Evolutionary conservation across 2,888 invertebrate genomes (phyloP).

Genomic region (Iphiclides podalirius): DNA sequence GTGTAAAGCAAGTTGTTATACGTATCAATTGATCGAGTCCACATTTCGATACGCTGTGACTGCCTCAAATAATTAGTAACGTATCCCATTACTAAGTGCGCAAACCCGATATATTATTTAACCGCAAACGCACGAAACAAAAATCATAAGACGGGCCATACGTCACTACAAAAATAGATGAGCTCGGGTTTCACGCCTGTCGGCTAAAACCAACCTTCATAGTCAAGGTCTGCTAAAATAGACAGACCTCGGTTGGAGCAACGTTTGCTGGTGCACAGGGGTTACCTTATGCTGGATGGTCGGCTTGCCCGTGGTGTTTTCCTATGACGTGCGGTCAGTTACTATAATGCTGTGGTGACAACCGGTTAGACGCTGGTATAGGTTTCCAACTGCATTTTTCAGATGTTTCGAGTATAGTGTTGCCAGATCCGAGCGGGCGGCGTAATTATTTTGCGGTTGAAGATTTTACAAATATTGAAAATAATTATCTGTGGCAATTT

Average conservation of each 20-base stretch:
- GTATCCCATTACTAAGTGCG: slow-evolving; percentile 15
- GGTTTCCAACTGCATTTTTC: slow-evolving; percentile 59
- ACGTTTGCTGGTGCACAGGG: slow-evolving; percentile 1
- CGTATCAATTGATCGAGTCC: background rate
- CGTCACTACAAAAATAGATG: slow-evolving; percentile 35
- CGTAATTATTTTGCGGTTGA: slow-evolving; percentile 39
- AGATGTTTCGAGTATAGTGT: slow-evolving; percentile 51
- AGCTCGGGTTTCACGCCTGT: slow-evolving; percentile 38
- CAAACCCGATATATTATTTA: slow-evolving; percentile 16
- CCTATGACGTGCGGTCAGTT: slow-evolving; percentile 41
- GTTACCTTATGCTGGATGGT: slow-evolving; percentile 31
- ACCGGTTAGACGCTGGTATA: slow-evolving; percentile 54
- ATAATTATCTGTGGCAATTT: background rate
- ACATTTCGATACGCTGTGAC: background rate
- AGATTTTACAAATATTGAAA: slow-evolving; percentile 11
- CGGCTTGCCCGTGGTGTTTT: slow-evolving; percentile 35
- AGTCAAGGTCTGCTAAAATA: slow-evolving; percentile 33
- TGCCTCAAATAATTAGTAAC: slow-evolving; percentile 5
- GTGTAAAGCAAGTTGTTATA: too few species aligned
- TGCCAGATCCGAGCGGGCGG: slow-evolving; percentile 35
- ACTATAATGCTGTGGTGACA: slow-evolving; percentile 52
- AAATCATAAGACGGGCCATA: slow-evolving; percentile 37
- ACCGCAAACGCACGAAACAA: slow-evolving; percentile 33
- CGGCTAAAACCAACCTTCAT: slow-evolving; percentile 40
- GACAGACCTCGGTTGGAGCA: slow-evolving; percentile 16